A percentile compares a stretch with the other conserved stretches of the same genome.
These are phyloP conservation scores for Bagarius yarrelli DNA, from an alignment of 2,113 vertebrate species.

Conservation along the genomic window DNA sequence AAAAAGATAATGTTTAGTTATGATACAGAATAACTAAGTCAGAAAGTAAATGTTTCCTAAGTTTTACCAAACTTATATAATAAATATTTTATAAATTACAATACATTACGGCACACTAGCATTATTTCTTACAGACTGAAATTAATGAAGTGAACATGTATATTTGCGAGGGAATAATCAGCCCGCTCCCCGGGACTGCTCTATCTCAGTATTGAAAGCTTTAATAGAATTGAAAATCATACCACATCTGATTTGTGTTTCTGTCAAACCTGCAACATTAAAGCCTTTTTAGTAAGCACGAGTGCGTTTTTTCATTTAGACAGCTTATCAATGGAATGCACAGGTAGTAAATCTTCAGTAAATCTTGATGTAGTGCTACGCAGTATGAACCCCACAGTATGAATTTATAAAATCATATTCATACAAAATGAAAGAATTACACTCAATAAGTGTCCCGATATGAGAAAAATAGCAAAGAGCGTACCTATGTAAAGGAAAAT, in stretches of 20 bases:
- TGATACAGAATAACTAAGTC: no score
- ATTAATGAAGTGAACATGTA: slow-evolving; percentile 5
- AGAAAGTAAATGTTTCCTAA: background rate
- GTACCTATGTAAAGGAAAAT: background rate
- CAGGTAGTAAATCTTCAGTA: slow-evolving; percentile 27
- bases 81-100: slow-evolving; percentile 4
- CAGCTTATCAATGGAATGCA: slow-evolving; percentile 31
- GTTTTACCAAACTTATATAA: background rate
- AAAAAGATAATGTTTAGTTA: background rate
- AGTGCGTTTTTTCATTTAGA: slow-evolving; percentile 12
- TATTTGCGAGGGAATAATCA: background rate
- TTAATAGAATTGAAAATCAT: slow-evolving; percentile 54
- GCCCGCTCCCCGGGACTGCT: background rate
- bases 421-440: background rate
- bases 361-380: background rate
- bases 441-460: background rate
- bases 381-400: slow-evolving; percentile 16
- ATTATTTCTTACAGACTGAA: background rate
- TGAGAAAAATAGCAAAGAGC: background rate
- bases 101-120: background rate
- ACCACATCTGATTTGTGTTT: slow-evolving; percentile 56
- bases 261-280: slow-evolving; percentile 49
- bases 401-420: slow-evolving; percentile 2
- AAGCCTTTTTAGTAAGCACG: slow-evolving; percentile 25
- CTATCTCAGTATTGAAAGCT: slow-evolving; percentile 46